Percentiles rank a stretch among this genome's conserved stretches.
These are phyloP conservation scores for Anguilla pacifica DNA, from an alignment of 2,797 vertebrate genomes.

Conservation along the genomic window DNA sequence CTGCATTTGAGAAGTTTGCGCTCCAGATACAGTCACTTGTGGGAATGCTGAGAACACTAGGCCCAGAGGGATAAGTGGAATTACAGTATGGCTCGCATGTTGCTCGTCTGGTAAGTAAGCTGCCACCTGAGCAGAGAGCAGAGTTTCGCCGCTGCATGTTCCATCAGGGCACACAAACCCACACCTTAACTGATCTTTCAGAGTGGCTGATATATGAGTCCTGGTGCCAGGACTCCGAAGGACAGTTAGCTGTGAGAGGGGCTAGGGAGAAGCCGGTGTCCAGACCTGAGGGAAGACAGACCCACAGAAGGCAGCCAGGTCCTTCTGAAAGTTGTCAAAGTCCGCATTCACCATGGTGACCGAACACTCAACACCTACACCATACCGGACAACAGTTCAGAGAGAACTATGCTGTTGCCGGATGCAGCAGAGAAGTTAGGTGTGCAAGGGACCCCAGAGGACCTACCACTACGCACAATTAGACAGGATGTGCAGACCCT, in stretches of 20 bases:
- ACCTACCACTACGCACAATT: background rate
- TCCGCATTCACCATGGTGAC: background rate
- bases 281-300: background rate
- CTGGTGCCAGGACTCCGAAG: background rate
- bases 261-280: background rate
- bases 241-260: background rate
- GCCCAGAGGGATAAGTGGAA: background rate
- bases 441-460: background rate
- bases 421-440: background rate
- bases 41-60: slow-evolving; percentile 3
- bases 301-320: background rate
- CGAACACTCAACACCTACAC: background rate
- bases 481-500: background rate
- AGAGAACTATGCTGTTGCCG: background rate
- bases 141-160: background rate
- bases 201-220: slow-evolving; percentile 7
- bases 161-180: background rate
- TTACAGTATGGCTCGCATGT: background rate
- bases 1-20: slow-evolving; percentile 10
- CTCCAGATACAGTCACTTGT: slow-evolving; percentile 4
- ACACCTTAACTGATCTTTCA: background rate
- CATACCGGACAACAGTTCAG: background rate
- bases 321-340: background rate
- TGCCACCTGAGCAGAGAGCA: background rate
- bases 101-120: background rate